Evolutionary conservation across 2,797 vertebrate species (phyloP).

Genomic region (Apogon hyalosoma): DNA sequence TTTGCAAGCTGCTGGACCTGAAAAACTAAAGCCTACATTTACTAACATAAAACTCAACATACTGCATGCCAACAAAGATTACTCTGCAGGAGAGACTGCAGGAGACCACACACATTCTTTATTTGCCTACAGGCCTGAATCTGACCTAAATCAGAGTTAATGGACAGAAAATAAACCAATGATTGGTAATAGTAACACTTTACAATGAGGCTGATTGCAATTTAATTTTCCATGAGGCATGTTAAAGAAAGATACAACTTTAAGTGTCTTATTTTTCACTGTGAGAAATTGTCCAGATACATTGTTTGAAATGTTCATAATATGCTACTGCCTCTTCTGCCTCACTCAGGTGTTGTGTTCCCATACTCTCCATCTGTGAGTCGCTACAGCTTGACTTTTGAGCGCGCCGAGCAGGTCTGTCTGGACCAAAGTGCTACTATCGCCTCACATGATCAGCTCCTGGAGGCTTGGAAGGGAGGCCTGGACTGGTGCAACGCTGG

Average conservation of each 20-base stretch:
- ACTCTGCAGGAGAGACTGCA: constrained; percentile 13
- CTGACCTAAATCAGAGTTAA: constrained; percentile 6
- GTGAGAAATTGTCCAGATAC: not conserved
- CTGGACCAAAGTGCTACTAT: constrained; percentile 87
- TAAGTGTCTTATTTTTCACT: no score
- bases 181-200: not conserved
- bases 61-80: constrained; percentile 4
- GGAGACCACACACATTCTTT: constrained; percentile 22
- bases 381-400: constrained; percentile 92
- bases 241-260: no score
- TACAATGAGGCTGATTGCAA: no score
- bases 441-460: constrained; percentile 91
- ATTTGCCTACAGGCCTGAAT: constrained; percentile 2
- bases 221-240: no score
- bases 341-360: constrained; percentile 90
- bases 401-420: constrained; percentile 87
- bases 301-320: not conserved
- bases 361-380: constrained; percentile 89
- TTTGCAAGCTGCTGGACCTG: constrained; percentile 13
- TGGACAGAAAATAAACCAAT: constrained; percentile 3
- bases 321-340: constrained; percentile 21
- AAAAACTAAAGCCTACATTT: constrained; percentile 14
- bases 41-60: constrained; percentile 13
- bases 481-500: constrained; percentile 98
- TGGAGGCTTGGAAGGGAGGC: constrained; percentile 89